Evolutionary conservation across 2,888 invertebrate genomes (phyloP), one percentile per base, ranked within the genome.

Genomic region (Drosophila buzzatii): DNA sequence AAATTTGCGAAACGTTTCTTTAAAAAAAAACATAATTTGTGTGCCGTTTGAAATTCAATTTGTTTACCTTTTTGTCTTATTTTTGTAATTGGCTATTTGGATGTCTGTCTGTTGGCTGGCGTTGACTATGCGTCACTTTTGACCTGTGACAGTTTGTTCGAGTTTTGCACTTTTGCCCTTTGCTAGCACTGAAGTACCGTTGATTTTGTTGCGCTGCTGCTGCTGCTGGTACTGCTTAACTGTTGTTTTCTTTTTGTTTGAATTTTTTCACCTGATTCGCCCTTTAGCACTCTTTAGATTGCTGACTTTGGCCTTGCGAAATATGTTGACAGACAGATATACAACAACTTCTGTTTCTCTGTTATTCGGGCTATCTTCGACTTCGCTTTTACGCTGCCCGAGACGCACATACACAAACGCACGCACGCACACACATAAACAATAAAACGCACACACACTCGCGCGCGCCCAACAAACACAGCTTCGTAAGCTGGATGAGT

Each of bases 301-400:
- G 63, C 64, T 73, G 69, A 73, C 73, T 73, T 77, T 77, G 79
- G 67, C 66, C 77, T 78, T 75, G 71, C 58, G 41, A 61, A 78
- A 79, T 63, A 52, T 71, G 71, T 77, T 74, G 64, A 75, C 79
- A 79, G 79, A 70, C 77, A 62, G 70, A 59, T 66, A 77, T 49
- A 59, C 39, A 51, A 35, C 51, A 78, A 81, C 72, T 59, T 59
- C 59, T 59, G 59, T 27, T 58, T 81, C 51, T 73, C 62, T 81
- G 73, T 81, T 85, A 51, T 79, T 82, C 70, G 64, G 61, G 64
- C 67, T 74, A 78, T 71, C 77, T 78, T 64, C 70, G 65, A 77
- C 59, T 77, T 69, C 65, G 53, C 59, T 70, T 70, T 73, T 70
- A 49, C 60, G 67, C 62, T 53, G 51, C 33, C 58, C 76, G 80